A percentile compares a stretch with the other conserved stretches of the same genome.
These are phyloP conservation scores for rabbit (Oryctolagus cuniculus) DNA, from an alignment of 2,113 vertebrate genomes.

Conservation along the genomic window mOryCun1.1 NC_091452.1:20894501-20895000, in stretches of 20 bases:
- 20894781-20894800: constrained; percentile 59
- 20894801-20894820: too few relatives aligned
- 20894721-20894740: constrained; percentile 59
- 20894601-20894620: neutral
- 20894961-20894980: too few relatives aligned
- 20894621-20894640: neutral
- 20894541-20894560: neutral
- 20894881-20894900: too few relatives aligned
- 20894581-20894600: too few relatives aligned
- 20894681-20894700: neutral
- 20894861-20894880: too few relatives aligned
- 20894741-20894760: constrained; percentile 17
- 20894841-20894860: too few relatives aligned
- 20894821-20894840: too few relatives aligned
- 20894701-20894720: neutral
- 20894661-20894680: constrained; percentile 49
- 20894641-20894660: constrained; percentile 34
- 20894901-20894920: too few relatives aligned
- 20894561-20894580: neutral
- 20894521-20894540: neutral
- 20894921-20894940: too few relatives aligned
- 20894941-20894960: too few relatives aligned
- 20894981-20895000: too few relatives aligned
- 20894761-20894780: constrained; percentile 62
- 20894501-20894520: neutral